These are phyloP conservation scores for Tryphoninae sp. DNA, from an alignment of 2,888 invertebrate species.

Conservation along the genomic window DNA sequence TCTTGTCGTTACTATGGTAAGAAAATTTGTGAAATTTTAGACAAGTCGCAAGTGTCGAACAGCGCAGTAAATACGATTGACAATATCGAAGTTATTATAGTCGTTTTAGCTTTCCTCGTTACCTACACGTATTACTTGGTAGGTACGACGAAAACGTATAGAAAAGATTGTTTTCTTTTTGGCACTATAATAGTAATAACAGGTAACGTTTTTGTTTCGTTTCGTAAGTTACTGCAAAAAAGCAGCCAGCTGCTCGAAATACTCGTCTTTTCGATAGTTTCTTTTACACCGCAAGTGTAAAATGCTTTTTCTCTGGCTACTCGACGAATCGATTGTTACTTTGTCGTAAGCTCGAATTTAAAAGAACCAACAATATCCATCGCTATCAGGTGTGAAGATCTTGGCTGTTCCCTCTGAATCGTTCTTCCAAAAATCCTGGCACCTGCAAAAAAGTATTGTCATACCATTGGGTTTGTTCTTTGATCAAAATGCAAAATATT, in stretches of 20 bases:
- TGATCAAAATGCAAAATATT: slow-evolving; percentile 13
- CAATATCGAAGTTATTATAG: slow-evolving; percentile 6
- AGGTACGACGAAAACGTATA: slow-evolving; percentile 40
- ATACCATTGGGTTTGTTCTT: slow-evolving; percentile 52
- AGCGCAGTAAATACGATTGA: slow-evolving; percentile 1
- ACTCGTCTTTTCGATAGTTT: slow-evolving; percentile 26
- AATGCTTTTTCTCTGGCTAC: slow-evolving; percentile 38
- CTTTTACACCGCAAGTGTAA: slow-evolving; percentile 18
- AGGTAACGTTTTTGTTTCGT: slow-evolving; percentile 18
- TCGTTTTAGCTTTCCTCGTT: slow-evolving; percentile 37
- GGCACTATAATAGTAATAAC: slow-evolving; percentile 60
- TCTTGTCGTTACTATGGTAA: slow-evolving; percentile 14
- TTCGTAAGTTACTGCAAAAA: slow-evolving; percentile 58
- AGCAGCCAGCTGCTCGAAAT: slow-evolving; percentile 73
- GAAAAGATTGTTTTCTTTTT: slow-evolving; percentile 56
- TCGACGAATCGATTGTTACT: slow-evolving; percentile 43
- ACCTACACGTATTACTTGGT: slow-evolving; percentile 28
- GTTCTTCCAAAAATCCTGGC: slow-evolving; percentile 84
- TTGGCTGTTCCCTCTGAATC: slow-evolving; percentile 82
- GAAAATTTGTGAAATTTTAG: slow-evolving; percentile 28
- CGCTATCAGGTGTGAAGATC: slow-evolving; percentile 78
- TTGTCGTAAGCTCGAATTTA: slow-evolving; percentile 48
- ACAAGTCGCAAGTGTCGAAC: slow-evolving; percentile 16
- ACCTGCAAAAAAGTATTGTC: slow-evolving; percentile 82
- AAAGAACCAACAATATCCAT: slow-evolving; percentile 66